Evolutionary conservation across 2,797 vertebrate genomes (phyloP).

Genomic region (Ptychadena robeensis): DNA sequence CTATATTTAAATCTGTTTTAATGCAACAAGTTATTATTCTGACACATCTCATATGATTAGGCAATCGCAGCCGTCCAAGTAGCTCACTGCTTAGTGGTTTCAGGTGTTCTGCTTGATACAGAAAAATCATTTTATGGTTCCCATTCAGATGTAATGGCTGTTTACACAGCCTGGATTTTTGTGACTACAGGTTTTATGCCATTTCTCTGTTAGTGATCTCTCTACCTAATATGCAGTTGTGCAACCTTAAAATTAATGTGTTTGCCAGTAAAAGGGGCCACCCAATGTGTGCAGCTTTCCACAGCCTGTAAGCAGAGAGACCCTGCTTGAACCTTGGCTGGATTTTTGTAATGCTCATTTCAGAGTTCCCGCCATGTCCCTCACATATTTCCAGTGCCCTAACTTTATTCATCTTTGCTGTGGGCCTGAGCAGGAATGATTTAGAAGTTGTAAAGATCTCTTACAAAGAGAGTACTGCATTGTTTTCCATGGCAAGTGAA

Average conservation of each 20-base stretch:
- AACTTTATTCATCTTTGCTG: slow-evolving; percentile 28
- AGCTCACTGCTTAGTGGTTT: too few species aligned
- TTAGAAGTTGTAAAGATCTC: slow-evolving; percentile 19
- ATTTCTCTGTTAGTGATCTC: slow-evolving; percentile 10
- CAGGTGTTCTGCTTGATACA: not conserved
- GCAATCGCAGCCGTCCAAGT: too few species aligned
- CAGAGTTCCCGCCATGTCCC: slow-evolving; percentile 9
- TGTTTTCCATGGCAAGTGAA: too few species aligned
- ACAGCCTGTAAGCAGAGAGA: slow-evolving; percentile 16
- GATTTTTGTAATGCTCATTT: slow-evolving; percentile 26
- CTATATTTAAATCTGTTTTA: too few species aligned
- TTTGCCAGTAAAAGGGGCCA: slow-evolving; percentile 49
- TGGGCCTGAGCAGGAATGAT: slow-evolving; percentile 23
- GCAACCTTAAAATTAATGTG: slow-evolving; percentile 29
- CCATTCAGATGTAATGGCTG: not conserved
- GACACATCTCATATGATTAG: too few species aligned
- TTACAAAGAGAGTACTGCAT: too few species aligned
- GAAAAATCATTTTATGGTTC: not conserved
- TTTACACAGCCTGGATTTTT: not conserved
- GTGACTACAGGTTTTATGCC: slow-evolving; percentile 18
- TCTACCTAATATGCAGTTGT: slow-evolving; percentile 31
- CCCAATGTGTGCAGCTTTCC: slow-evolving; percentile 21
- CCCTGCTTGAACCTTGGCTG: slow-evolving; percentile 36
- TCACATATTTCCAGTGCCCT: slow-evolving; percentile 44
- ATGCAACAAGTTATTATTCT: too few species aligned